Base-by-base conservation (phyloP, 2,113 vertebrate species). In the Rallus limicola region DNA sequence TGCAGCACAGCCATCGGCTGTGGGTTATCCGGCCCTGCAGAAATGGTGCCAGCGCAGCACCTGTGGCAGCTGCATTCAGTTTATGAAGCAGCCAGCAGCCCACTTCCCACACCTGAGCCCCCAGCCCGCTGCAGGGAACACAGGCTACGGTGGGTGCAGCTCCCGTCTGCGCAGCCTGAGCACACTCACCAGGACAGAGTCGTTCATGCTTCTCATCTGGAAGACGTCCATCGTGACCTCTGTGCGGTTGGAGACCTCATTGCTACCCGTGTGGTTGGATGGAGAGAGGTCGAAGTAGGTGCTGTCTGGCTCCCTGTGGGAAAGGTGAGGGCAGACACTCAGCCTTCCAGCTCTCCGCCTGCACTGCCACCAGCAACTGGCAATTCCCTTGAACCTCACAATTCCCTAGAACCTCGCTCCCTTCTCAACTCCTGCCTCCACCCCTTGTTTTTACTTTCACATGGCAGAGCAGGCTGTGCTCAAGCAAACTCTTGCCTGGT, bases 201-300 rank as follows among this genome's bases (percentile, higher is more conserved):
- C 97, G 0, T 98, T 98, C 97, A 99, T 98, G 98, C 98, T 98
- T 67, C 98, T 98, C 98, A 99, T 98, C 76, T 99, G 99, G 97
- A 99, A 99, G 80, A 99, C 98, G 0, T 99, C 98, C 99, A 99
- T 99, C 19, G 98, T 98, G 42, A 99, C 97, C 78, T 99, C 99
- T 0, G 98, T 94, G 26, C 98, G 88, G 86, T 96, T 97, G 80
- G 98, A 97, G 0, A 93, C 97, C 60, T 97, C 98, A 4, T 48
- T 95, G 34, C 95, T 96, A 63, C 97, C 97, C 1, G 79, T 63
- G 69, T 98, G 98, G 87, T 94, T 98, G 64, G 98, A 88, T 12
- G 98, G 98, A 18, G 99, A 98, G 34, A 99, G 98, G 97, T 99
- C 99, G 12, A 98, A 99, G 96, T 99, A 99, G 59, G 99, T 99